These are phyloP conservation scores for Nebria brevicollis DNA, from an alignment of 2,888 invertebrate species.

Conservation along the genomic window DNA sequence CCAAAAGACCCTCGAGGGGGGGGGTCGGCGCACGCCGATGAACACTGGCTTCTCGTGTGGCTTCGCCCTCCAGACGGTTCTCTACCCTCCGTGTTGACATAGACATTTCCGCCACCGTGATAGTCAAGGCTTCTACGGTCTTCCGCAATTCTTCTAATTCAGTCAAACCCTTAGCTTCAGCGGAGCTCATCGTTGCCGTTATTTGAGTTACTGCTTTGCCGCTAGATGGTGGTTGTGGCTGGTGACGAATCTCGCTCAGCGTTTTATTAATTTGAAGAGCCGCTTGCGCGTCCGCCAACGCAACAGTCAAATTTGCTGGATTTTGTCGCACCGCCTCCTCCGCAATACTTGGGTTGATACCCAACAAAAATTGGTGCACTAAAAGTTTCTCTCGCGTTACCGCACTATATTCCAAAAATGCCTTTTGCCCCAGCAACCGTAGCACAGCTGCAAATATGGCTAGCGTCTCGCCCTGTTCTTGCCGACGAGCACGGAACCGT, in stretches of 20 bases:
- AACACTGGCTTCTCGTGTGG: neutral
- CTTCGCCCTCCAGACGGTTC: neutral
- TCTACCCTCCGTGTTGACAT: neutral
- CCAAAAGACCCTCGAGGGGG: neutral
- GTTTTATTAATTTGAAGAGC: neutral
- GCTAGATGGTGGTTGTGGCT: neutral
- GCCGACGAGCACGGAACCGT: conserved; percentile 1
- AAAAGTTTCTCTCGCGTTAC: neutral
- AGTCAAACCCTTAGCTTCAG: neutral
- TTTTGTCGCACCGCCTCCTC: conserved; percentile 4
- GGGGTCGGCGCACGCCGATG: neutral
- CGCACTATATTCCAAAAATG: neutral
- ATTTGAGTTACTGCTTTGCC: neutral
- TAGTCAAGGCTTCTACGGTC: neutral
- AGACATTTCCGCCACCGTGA: neutral
- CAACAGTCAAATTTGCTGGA: neutral
- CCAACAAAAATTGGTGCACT: neutral
- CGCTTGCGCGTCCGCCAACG: neutral
- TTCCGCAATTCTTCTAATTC: conserved; percentile 4
- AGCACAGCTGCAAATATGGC: conserved; percentile 16
- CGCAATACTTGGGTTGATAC: neutral
- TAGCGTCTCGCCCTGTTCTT: neutral
- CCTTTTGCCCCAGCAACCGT: neutral
- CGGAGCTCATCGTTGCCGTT: neutral
- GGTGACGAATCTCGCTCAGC: neutral